Base-by-base conservation (phyloP, 2,797 vertebrate genomes). In the Vespertilio murinus region DNA sequence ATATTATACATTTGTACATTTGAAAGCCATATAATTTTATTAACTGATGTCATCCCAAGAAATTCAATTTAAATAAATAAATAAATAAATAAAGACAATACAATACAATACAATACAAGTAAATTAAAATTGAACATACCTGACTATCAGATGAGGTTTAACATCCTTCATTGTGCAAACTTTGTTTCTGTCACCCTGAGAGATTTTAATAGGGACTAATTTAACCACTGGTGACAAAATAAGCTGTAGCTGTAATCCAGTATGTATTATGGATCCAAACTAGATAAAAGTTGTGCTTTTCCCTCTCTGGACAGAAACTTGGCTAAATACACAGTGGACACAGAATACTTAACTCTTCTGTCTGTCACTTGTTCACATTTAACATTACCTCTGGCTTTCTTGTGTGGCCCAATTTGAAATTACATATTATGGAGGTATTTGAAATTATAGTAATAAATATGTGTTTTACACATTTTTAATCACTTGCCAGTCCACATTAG, bases 401-500 rank as follows among this genome's bases (percentile, higher is more conserved):
- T 59, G 8, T 61, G 23, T 95, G 67, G 4, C 64, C 95, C 87
- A 40, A 92, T 95, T 97, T 88, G 81, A 93, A 95, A 88, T 28
- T 45, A 84, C 42, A 90, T 96, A 95, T 94, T 79, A 71, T 71
- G 8, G n/a, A 65, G 93, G 59, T 42, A 9, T 95, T 97, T 95
- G 85, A 81, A 97, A 78, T 96, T 97, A 42, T 59, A 91, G 71
- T 97, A 97, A 97, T 97, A 97, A 84, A 95, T 97, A 96, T 71
- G 95, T 98, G 97, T 97, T 96, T 95, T 97, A 94, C 97, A 96
- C 91, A 95, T 97, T 98, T 96, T 98, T 98, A 98, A 98, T 98
- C 97, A 98, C 97, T 98, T 97, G 97, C 97, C 98, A 97, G 97
- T 96, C 97, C 95, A 96, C 97, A 97, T 98, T 98, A 97, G 97